These are phyloP conservation scores for Liopterus haemorrhoidalis DNA, from an alignment of 2,888 invertebrate genomes.

Conservation along the genomic window DNA sequence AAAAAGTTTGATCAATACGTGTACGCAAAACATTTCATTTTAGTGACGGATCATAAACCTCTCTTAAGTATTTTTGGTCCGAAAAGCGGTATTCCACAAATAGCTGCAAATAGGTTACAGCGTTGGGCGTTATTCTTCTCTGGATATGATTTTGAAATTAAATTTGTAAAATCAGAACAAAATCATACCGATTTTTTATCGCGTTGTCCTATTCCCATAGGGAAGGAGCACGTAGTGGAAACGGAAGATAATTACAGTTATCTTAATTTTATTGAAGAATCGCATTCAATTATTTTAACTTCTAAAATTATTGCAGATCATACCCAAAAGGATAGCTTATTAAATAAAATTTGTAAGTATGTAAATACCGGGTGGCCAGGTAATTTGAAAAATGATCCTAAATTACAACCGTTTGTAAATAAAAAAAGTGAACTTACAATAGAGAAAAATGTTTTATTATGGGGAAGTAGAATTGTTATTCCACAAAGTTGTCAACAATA, in stretches of 20 bases:
- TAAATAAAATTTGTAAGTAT: conserved; percentile 5
- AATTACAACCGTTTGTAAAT: not conserved
- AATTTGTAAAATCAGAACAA: conserved; percentile 4
- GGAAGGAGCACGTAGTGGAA: not conserved
- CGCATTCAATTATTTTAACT: not conserved
- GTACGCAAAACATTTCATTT: conserved; percentile 25
- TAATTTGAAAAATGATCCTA: not conserved
- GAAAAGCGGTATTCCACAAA: conserved; percentile 25
- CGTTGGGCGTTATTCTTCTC: conserved; percentile 34
- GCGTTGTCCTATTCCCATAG: conserved; percentile 4
- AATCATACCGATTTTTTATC: conserved; percentile 15
- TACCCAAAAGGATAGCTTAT: not conserved
- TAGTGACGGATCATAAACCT: conserved; percentile 40
- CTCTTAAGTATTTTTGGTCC: conserved; percentile 35
- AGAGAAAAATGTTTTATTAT: not conserved
- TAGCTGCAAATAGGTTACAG: conserved; percentile 32
- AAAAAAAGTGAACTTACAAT: conserved; percentile 2
- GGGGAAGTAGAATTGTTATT: conserved; percentile 1
- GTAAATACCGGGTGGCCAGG: not conserved
- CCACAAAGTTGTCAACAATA: not conserved
- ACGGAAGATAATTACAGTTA: not conserved
- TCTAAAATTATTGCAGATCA: not conserved
- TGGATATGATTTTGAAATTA: conserved; percentile 31
- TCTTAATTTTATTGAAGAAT: not conserved
- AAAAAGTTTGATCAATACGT: conserved; percentile 26